Conservation (phyloP, 2,113 vertebrate genomes). For the Tetrao urogallus region DNA sequence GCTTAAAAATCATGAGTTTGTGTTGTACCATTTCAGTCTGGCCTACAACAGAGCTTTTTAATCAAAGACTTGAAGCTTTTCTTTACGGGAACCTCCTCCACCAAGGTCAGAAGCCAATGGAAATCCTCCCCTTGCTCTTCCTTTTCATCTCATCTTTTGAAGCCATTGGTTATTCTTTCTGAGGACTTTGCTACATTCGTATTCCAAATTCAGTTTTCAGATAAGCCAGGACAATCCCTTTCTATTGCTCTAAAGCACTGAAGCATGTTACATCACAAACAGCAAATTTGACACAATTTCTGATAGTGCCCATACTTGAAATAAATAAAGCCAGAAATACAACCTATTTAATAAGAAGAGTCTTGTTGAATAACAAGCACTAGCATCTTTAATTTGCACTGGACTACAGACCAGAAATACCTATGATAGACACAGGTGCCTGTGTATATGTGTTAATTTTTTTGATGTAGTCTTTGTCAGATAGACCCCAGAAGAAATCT, state of each 20-base stretch:
- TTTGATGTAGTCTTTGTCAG: not conserved
- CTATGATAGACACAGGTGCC: too few species aligned
- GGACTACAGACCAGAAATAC: not conserved
- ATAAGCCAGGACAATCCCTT: not conserved
- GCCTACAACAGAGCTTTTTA: not conserved
- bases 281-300: not conserved
- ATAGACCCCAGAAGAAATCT: not conserved
- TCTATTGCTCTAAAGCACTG: not conserved
- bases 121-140: not conserved
- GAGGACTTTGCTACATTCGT: not conserved
- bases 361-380: not conserved
- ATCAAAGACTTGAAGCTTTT: not conserved
- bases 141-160: not conserved
- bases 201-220: not conserved
- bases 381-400: not conserved
- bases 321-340: not conserved
- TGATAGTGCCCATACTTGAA: not conserved
- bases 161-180: not conserved
- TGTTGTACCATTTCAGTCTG: not conserved
- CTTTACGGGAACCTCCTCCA: not conserved
- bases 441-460: not conserved
- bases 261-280: not conserved
- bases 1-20: not conserved
- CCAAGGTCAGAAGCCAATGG: not conserved
- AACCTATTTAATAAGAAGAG: not conserved